Conservation (phyloP, 2,797 vertebrate species). For the Balearica regulorum region DNA sequence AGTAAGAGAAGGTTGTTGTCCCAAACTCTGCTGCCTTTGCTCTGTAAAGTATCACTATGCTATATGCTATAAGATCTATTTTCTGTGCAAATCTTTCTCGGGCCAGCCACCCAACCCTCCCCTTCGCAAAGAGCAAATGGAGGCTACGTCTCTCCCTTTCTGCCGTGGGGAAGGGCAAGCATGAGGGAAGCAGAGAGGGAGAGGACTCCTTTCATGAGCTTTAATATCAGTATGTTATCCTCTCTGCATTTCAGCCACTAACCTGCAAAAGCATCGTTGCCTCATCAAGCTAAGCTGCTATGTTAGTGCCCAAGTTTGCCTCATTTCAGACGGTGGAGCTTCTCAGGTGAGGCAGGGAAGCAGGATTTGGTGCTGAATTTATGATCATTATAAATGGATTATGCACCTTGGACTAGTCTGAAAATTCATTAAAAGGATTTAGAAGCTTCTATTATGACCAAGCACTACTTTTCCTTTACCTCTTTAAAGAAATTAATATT, state of each 20-base stretch:
- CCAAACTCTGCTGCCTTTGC: background rate
- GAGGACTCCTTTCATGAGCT: background rate
- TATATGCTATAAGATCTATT: fast-evolving
- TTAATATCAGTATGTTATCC: background rate
- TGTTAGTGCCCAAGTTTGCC: background rate
- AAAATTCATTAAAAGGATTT: background rate
- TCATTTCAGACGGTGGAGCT: background rate
- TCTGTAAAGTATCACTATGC: background rate
- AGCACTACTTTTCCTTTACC: background rate
- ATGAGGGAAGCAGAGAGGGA: background rate
- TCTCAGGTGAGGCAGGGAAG: background rate
- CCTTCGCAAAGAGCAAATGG: fast-evolving
- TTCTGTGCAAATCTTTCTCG: background rate
- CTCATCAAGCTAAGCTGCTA: background rate
- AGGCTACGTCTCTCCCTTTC: background rate
- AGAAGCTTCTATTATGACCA: background rate
- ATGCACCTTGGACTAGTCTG: background rate
- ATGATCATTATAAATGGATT: background rate
- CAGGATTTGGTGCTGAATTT: background rate
- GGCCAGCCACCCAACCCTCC: too few species aligned
- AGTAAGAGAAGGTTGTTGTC: background rate
- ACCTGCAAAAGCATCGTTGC: background rate
- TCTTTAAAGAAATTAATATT: background rate
- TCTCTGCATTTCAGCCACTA: background rate
- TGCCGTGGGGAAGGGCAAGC: background rate